phyloP scores from a whole-genome alignment of 1,140 invertebrate genomes.

The Aradophagus sp. region DNA sequence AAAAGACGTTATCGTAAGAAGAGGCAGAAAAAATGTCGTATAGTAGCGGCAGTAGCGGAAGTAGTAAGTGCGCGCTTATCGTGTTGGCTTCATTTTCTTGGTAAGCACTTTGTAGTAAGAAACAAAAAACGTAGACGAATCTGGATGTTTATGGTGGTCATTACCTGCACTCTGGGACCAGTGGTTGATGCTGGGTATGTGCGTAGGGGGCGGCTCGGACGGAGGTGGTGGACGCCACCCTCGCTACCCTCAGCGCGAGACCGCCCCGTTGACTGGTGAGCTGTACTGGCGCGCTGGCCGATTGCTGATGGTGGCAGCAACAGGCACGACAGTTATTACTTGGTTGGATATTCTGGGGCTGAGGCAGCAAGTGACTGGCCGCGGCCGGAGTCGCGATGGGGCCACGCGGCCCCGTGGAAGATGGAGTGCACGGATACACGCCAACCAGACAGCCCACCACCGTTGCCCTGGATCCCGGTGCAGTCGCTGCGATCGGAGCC shows the following conservation, averaged over 20 bases:
- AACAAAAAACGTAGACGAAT: conserved; percentile 45
- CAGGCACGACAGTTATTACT: conserved; percentile 68
- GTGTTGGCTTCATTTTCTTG: conserved; percentile 29
- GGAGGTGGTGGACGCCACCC: conserved; percentile 76
- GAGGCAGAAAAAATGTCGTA: no score
- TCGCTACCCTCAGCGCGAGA: conserved; percentile 74
- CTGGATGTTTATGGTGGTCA: conserved; percentile 42
- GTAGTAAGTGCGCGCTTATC: conserved; percentile 55
- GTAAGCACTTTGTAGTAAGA: conserved; percentile 34
- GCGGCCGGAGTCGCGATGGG: conserved; percentile 61
- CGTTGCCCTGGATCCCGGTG: conserved; percentile 71
- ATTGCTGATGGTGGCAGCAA: conserved; percentile 65
- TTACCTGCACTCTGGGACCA: conserved; percentile 75
- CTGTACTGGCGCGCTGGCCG: conserved; percentile 64
- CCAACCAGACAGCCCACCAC: conserved; percentile 77
- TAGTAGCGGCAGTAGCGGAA: conserved; percentile 39
- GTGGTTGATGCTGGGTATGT: conserved; percentile 73
- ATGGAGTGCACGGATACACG: conserved; percentile 74
- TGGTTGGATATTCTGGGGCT: conserved; percentile 52
- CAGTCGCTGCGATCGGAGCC: conserved; percentile 70
- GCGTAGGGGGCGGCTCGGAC: conserved; percentile 75
- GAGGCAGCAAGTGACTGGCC: conserved; percentile 59
- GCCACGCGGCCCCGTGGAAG: conserved; percentile 75
- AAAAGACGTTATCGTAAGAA: no score
- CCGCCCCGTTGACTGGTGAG: conserved; percentile 72